Evolutionary conservation across 2,797 vertebrate genomes (phyloP).

Genomic region (Hybognathus amarus): DNA sequence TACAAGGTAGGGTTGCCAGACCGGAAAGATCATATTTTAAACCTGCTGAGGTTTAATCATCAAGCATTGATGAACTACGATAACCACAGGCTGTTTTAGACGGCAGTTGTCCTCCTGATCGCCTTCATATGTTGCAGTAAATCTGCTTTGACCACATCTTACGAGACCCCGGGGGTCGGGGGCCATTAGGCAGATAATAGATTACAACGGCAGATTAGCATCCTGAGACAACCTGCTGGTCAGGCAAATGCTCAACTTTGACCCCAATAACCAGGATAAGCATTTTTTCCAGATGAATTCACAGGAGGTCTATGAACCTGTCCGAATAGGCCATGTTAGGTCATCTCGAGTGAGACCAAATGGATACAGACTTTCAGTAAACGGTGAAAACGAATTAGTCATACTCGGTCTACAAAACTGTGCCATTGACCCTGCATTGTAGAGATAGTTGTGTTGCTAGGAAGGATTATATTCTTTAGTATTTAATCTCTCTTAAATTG

Average conservation of each 20-base stretch:
- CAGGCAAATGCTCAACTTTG: slow-evolving; percentile 21
- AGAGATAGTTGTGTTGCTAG: not conserved
- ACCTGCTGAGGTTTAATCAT: not conserved
- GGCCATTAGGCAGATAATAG: slow-evolving; percentile 57
- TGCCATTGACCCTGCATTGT: not conserved
- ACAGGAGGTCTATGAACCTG: slow-evolving; percentile 5
- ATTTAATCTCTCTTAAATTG: slow-evolving; percentile 61
- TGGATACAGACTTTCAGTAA: not conserved
- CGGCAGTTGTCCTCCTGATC: not conserved
- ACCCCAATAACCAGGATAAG: slow-evolving; percentile 11
- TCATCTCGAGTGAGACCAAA: not conserved
- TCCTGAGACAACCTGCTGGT: slow-evolving; percentile 48
- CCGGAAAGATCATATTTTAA: not conserved
- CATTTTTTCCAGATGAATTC: not conserved
- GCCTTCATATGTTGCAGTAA: slow-evolving; percentile 32
- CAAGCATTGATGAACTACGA: not conserved
- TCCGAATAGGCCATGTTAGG: not conserved
- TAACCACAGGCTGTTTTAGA: not conserved
- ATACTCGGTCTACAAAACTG: not conserved
- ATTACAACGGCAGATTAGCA: slow-evolving; percentile 60
- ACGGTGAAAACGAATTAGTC: not conserved
- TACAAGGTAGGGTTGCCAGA: not conserved
- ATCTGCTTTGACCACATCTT: slow-evolving; percentile 40
- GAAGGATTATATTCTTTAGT: slow-evolving; percentile 54
- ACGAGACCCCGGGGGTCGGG: slow-evolving; percentile 8